Evolutionary conservation across 2,888 invertebrate species (phyloP).

Genomic region (Drosophila lutescens): DNA sequence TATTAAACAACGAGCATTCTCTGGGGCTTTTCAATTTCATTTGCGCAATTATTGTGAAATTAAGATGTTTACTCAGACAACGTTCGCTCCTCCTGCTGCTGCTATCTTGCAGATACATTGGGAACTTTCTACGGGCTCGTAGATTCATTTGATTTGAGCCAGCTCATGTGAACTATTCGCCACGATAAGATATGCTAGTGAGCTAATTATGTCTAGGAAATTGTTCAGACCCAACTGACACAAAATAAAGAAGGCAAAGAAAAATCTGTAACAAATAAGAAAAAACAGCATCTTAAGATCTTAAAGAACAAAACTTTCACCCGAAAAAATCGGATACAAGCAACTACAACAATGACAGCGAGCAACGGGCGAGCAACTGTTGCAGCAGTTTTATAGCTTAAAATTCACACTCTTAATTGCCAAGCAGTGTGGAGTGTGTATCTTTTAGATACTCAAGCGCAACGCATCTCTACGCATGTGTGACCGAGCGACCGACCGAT

Average conservation of each 20-base stretch:
- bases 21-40: constrained; percentile 61
- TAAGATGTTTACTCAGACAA: constrained; percentile 62
- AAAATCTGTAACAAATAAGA: constrained; percentile 67
- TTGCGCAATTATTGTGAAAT: constrained; percentile 74
- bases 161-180: constrained; percentile 63
- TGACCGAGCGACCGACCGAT: constrained; percentile 35
- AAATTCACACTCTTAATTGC: constrained; percentile 79
- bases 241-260: constrained; percentile 45
- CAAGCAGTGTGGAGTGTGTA: constrained; percentile 34
- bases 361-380: constrained; percentile 47
- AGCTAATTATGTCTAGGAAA: constrained; percentile 71
- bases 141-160: constrained; percentile 32
- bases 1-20: constrained; percentile 44
- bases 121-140: constrained; percentile 63
- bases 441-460: constrained; percentile 33
- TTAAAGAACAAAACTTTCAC: constrained; percentile 74
- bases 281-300: constrained; percentile 52
- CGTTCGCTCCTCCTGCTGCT: constrained; percentile 19
- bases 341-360: constrained; percentile 41
- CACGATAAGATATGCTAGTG: constrained; percentile 71
- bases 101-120: constrained; percentile 46
- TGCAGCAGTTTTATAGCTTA: constrained; percentile 73
- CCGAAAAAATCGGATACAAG: constrained; percentile 58
- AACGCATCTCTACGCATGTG: constrained; percentile 63
- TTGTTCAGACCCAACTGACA: constrained; percentile 50